These are phyloP conservation scores for Prietella phreatophila DNA, from an alignment of 2,113 vertebrate species.

Conservation along the genomic window DNA sequence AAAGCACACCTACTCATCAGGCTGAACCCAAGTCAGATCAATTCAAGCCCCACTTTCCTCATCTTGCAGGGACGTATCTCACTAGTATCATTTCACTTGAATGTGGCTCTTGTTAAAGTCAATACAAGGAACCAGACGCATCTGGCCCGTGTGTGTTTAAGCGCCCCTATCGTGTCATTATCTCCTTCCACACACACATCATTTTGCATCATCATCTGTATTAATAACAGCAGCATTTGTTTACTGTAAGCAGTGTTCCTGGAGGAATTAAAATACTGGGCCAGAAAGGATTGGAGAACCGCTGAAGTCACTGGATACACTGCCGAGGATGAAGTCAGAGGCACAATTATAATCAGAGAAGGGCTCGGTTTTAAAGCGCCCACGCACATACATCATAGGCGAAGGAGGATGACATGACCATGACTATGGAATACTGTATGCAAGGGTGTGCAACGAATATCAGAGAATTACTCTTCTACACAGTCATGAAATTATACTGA, in stretches of 20 bases:
- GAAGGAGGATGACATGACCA: conserved; percentile 11
- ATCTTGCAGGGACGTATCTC: neutral
- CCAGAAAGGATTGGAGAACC: conserved; percentile 7
- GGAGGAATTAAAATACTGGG: neutral
- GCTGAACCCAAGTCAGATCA: neutral
- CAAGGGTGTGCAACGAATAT: conserved; percentile 22
- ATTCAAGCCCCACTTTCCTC: neutral
- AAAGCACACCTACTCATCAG: conserved; percentile 17
- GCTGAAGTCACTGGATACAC: conserved; percentile 24
- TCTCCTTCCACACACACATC: neutral
- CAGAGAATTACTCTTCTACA: neutral
- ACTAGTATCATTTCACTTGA: neutral
- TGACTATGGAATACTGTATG: neutral
- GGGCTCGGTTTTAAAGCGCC: conserved; percentile 3
- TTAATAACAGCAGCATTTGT: conserved; percentile 33
- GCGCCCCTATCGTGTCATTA: neutral
- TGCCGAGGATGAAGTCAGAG: conserved; percentile 26
- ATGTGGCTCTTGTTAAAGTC: neutral
- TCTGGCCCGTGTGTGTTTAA: conserved; percentile 8
- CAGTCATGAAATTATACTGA: neutral
- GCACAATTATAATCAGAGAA: conserved; percentile 27
- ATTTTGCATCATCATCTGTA: conserved; percentile 13
- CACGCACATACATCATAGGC: conserved; percentile 11
- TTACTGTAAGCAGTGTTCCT: conserved; percentile 20
- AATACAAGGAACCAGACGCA: conserved; percentile 5